These are phyloP conservation scores for Mustela lutreola DNA, from an alignment of 2,113 vertebrate genomes.

Conservation along the genomic window DNA sequence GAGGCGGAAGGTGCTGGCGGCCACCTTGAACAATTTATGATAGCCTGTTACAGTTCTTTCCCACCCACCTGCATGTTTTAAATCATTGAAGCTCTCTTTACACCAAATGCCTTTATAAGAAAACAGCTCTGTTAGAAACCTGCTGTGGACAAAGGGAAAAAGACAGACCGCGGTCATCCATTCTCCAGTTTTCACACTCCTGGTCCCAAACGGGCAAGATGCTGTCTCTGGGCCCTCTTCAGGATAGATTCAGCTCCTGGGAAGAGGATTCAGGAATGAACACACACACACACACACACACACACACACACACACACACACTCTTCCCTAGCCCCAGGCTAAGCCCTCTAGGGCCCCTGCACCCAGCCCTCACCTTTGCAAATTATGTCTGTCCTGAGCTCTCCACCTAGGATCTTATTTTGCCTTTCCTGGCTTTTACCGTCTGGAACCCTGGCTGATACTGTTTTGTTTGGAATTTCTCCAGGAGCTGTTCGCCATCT, in stretches of 20 bases:
- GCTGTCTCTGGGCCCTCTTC: neutral
- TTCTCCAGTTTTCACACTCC: neutral
- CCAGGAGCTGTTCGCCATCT: neutral
- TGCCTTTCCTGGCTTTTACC: neutral
- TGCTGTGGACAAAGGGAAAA: neutral
- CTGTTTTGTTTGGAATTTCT: neutral
- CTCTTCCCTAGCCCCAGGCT: neutral
- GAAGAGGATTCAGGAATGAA: neutral
- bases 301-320: neutral
- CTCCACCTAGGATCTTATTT: neutral
- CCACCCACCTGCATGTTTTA: neutral
- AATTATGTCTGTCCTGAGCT: neutral
- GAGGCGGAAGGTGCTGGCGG: neutral
- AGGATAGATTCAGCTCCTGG: neutral
- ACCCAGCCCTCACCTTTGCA: neutral
- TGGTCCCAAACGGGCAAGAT: neutral
- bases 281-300: neutral
- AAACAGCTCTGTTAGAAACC: neutral
- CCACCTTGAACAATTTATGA: neutral
- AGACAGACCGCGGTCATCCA: neutral
- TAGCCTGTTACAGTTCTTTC: neutral
- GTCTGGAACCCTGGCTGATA: neutral
- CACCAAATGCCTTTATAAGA: neutral
- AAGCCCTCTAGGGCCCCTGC: too few species aligned
- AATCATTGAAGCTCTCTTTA: slow-evolving; percentile 17